These are phyloP conservation scores for Hypanus sabinus DNA, from an alignment of 2,113 vertebrate genomes.

Conservation along the genomic window DNA sequence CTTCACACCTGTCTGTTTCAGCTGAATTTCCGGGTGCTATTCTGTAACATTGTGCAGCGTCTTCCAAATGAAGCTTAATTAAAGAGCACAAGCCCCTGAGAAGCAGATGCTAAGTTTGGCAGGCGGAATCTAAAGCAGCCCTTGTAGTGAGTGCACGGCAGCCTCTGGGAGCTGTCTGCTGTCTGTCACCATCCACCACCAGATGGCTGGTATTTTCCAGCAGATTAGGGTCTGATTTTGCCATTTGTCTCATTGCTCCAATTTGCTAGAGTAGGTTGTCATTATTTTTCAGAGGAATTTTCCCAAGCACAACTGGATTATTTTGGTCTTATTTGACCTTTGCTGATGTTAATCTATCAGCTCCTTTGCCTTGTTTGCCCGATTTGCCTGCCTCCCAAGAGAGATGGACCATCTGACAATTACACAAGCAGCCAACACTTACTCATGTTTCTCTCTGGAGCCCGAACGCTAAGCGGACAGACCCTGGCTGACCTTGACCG, in stretches of 20 bases:
- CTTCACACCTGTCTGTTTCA: constrained; percentile 23
- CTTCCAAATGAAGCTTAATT: constrained; percentile 16
- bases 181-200: not conserved
- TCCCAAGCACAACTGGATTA: not conserved
- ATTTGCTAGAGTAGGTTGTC: not conserved
- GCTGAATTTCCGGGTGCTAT: not conserved
- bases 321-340: not conserved
- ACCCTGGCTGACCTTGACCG: not conserved
- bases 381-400: not conserved
- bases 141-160: not conserved
- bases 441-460: not conserved
- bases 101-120: not conserved
- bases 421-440: too few species aligned
- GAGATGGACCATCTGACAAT: not conserved
- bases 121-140: not conserved
- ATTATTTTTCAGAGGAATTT: not conserved
- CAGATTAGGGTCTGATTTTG: not conserved
- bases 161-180: not conserved
- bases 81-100: not conserved
- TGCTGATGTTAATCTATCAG: not conserved
- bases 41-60: not conserved
- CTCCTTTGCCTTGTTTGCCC: not conserved
- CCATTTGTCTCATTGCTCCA: not conserved
- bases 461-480: not conserved
- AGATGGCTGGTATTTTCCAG: constrained; percentile 8